phyloP scores from a whole-genome alignment of 2,113 vertebrate genomes.

The Taxidea taxus region DNA sequence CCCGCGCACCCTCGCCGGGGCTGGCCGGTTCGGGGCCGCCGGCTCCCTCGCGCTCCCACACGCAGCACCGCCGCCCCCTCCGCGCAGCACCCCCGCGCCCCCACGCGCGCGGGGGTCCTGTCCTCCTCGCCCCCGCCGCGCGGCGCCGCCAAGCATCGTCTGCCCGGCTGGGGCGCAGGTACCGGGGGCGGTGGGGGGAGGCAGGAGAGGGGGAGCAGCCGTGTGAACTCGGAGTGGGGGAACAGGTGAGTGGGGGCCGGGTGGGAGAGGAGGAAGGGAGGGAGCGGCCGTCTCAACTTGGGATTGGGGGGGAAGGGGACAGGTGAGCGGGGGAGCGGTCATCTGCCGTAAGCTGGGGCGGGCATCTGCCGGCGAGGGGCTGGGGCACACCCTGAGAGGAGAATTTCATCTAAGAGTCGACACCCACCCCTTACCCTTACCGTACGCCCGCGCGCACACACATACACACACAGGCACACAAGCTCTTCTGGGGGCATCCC shows the following conservation, averaged over 20 bases:
- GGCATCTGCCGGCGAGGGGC: not conserved
- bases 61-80: not conserved
- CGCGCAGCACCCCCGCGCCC: not conserved
- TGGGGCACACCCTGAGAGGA: not conserved
- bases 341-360: not conserved
- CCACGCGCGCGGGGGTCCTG: not conserved
- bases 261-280: too few species aligned
- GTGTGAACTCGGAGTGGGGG: slow-evolving; percentile 54
- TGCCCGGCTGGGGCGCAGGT: slow-evolving; percentile 67
- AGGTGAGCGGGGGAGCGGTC: not conserved
- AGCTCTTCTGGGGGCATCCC: not conserved
- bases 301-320: not conserved
- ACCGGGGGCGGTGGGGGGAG: not conserved
- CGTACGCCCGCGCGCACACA: not conserved
- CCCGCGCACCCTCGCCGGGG: slow-evolving; percentile 35
- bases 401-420: not conserved
- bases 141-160: slow-evolving; percentile 4
- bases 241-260: not conserved
- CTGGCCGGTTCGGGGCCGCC: not conserved
- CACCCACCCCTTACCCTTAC: accelerated
- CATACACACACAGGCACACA: accelerated
- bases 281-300: not conserved
- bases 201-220: not conserved
- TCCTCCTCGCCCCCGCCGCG: not conserved
- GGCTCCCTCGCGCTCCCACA: not conserved